Conservation (phyloP, 1,140 invertebrate genomes). For the Aphelenchoides besseyi region DNA sequence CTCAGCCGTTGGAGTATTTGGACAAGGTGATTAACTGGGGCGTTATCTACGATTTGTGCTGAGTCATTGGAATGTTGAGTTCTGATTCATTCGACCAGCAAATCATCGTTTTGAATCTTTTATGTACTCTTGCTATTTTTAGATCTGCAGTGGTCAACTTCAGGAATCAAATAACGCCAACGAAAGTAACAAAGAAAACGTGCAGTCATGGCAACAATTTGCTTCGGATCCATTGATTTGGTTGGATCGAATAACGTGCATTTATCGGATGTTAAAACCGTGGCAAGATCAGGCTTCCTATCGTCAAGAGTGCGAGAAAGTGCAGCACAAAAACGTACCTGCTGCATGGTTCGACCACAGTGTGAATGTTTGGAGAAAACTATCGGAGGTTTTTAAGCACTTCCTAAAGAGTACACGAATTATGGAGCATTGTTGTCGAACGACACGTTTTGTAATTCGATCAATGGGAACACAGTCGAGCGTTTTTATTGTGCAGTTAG, state of each 20-base stretch:
- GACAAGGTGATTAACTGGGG: constrained; percentile 23
- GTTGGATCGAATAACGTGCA: constrained; percentile 83
- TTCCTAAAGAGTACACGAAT: constrained; percentile 79
- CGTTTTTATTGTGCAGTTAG: constrained; percentile 75
- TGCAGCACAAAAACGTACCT: neutral
- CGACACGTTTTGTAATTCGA: constrained; percentile 81
- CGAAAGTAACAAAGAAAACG: constrained; percentile 41
- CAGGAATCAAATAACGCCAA: constrained; percentile 2
- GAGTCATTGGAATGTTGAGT: neutral
- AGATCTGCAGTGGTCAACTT: constrained; percentile 1
- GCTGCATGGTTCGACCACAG: constrained; percentile 37
- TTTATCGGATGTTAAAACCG: constrained; percentile 69
- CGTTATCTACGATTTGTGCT: neutral
- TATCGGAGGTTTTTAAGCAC: constrained; percentile 74
- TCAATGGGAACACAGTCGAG: constrained; percentile 77
- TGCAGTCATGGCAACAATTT: constrained; percentile 63
- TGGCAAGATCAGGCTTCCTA: constrained; percentile 49
- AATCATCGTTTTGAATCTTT: constrained; percentile 1
- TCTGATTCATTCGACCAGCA: neutral
- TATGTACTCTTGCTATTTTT: constrained; percentile 13
- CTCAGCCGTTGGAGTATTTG: constrained; percentile 29
- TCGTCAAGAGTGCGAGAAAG: constrained; percentile 16
- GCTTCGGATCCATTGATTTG: constrained; percentile 81
- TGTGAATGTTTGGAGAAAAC: constrained; percentile 74
- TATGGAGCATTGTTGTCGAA: constrained; percentile 85